Evolutionary conservation across 2,888 invertebrate species (phyloP).

Genomic region (Sicus ferrugineus): DNA sequence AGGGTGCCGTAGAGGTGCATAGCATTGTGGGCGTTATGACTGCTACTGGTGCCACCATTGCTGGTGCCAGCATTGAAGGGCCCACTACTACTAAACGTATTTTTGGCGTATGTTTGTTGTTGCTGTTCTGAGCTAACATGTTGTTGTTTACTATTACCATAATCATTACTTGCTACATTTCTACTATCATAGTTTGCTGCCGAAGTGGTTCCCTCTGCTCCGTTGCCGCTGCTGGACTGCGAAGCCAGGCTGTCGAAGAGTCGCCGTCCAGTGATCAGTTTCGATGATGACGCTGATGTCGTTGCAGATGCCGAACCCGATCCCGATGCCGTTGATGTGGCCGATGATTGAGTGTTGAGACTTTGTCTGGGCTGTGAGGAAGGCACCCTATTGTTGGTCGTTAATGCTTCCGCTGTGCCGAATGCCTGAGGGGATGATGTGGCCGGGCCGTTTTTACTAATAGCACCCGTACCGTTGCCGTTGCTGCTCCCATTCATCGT

Average conservation of each 20-base stretch:
- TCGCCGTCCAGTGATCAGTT: constrained; percentile 56
- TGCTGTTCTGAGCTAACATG: constrained; percentile 58
- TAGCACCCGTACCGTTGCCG: constrained; percentile 48
- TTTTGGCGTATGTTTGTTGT: constrained; percentile 37
- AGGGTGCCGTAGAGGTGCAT: constrained; percentile 62
- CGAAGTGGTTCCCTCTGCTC: constrained; percentile 49
- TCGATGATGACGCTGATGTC: constrained; percentile 48
- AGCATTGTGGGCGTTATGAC: constrained; percentile 51
- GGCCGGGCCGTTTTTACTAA: constrained; percentile 51
- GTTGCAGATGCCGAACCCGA: constrained; percentile 43
- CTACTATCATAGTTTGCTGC: constrained; percentile 57
- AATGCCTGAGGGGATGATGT: constrained; percentile 36
- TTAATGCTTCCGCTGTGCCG: constrained; percentile 42
- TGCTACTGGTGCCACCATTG: constrained; percentile 39
- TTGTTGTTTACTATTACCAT: constrained; percentile 51
- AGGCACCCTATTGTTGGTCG: constrained; percentile 48
- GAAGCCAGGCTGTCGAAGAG: constrained; percentile 59
- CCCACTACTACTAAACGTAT: constrained; percentile 50
- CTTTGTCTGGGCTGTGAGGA: constrained; percentile 55
- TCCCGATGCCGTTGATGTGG: constrained; percentile 41
- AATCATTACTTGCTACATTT: constrained; percentile 54
- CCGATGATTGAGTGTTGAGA: constrained; percentile 39
- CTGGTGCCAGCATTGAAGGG: constrained; percentile 52
- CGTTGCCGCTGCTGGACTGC: constrained; percentile 47
- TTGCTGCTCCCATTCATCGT: constrained; percentile 45